phyloP scores from a whole-genome alignment of 2,113 vertebrate species.

The Gulo gulo region DNA sequence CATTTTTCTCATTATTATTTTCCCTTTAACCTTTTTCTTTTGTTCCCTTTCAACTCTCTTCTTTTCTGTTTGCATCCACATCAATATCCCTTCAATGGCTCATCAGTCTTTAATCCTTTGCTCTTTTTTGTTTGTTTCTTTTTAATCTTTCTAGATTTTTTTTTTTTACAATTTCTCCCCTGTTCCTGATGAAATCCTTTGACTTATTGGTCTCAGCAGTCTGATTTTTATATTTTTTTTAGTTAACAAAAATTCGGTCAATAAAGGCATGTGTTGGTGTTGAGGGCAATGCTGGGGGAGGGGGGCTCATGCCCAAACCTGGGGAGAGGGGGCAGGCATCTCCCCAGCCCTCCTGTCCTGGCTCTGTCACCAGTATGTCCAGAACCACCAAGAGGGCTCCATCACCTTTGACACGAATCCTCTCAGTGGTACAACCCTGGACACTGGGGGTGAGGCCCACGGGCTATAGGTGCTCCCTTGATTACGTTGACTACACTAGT shows the following conservation, averaged over 20 bases:
- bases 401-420: rapidly evolving
- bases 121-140: conserved; percentile 47
- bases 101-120: background rate
- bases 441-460: background rate
- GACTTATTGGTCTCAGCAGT: background rate
- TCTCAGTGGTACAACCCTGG: background rate
- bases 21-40: conserved; percentile 45
- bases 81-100: conserved; percentile 14
- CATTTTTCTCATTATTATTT: conserved; percentile 45
- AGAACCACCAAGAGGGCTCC: background rate
- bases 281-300: background rate
- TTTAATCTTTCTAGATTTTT: background rate
- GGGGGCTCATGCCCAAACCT: background rate
- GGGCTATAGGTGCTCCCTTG: background rate
- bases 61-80: conserved; percentile 46
- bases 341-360: background rate
- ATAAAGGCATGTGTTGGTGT: background rate
- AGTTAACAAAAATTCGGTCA: background rate
- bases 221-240: background rate
- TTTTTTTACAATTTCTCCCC: background rate
- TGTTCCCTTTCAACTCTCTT: background rate
- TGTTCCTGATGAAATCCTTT: background rate
- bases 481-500: background rate
- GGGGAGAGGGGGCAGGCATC: rapidly evolving
- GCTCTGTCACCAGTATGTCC: background rate